These are phyloP conservation scores for Arctocebus calabarensis DNA, from an alignment of 2,797 vertebrate genomes.

Conservation along the genomic window DNA sequence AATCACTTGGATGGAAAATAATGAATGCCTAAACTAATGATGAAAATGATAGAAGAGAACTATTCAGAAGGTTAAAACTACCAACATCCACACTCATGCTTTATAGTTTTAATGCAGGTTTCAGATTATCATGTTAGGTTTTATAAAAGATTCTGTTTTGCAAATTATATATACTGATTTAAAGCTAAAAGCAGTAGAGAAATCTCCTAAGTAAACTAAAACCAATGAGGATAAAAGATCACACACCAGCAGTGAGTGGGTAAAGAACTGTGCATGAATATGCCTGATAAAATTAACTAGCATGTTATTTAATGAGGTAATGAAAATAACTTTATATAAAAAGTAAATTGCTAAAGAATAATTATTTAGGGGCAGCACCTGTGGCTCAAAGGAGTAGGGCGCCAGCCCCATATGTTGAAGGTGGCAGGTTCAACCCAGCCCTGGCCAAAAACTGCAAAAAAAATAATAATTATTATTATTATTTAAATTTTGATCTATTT, in stretches of 20 bases:
- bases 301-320: neutral
- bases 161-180: constrained; percentile 37
- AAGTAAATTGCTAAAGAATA: neutral
- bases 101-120: neutral
- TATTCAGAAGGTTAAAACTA: neutral
- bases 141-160: neutral
- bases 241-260: neutral
- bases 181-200: neutral
- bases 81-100: neutral
- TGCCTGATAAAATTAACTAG: constrained; percentile 12
- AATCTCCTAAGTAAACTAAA: constrained; percentile 23
- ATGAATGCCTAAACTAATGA: constrained; percentile 22
- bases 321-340: neutral
- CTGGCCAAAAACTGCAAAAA: too few relatives aligned
- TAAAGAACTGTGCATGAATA: neutral
- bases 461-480: constrained; percentile 40
- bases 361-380: too few relatives aligned
- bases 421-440: too few relatives aligned
- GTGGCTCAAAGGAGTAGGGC: too few relatives aligned
- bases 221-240: neutral
- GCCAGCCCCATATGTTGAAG: too few relatives aligned
- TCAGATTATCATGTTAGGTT: neutral
- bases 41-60: neutral
- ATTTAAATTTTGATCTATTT: constrained; percentile 31
- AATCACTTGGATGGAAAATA: neutral